phyloP scores from a whole-genome alignment of 2,888 invertebrate genomes.

The Hirudinaria manillensis region DNA sequence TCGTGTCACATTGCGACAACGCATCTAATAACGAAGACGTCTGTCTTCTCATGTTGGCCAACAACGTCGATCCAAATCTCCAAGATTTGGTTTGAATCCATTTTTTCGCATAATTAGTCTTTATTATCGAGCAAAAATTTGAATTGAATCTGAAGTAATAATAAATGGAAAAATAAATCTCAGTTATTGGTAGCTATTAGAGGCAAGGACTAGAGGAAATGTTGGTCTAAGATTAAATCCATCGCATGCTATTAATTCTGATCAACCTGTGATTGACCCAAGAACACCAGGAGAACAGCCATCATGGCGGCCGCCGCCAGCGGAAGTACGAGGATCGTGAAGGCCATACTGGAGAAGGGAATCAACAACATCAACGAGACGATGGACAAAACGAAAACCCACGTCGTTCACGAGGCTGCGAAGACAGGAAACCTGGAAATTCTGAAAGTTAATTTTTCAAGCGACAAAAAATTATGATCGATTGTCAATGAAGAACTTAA shows the following conservation, averaged over 20 bases:
- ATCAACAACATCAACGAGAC: conserved; percentile 43
- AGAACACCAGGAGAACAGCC: conserved; percentile 51
- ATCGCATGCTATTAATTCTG: background rate
- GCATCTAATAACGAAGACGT: conserved; percentile 52
- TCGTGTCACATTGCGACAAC: conserved; percentile 51
- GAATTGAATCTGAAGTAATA: background rate
- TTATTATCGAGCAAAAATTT: too few relatives aligned
- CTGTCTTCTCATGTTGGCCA: conserved; percentile 48
- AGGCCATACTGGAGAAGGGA: conserved; percentile 48
- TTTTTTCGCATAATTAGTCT: background rate
- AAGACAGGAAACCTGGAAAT: conserved; percentile 45
- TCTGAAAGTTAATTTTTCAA: conserved; percentile 34
- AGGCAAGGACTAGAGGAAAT: too few relatives aligned
- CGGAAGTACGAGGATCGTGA: conserved; percentile 50
- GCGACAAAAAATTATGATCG: background rate
- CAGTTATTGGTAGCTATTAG: too few relatives aligned
- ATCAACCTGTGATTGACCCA: background rate
- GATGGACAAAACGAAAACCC: conserved; percentile 45
- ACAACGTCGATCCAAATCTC: conserved; percentile 51
- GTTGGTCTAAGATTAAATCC: background rate
- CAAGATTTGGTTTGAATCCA: conserved; percentile 45
- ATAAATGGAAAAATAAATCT: background rate
- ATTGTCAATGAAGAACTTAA: background rate
- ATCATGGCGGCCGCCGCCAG: conserved; percentile 52
- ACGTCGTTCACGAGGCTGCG: conserved; percentile 53